Conservation (phyloP, 2,113 vertebrate genomes). For the Nibea coibor region DNA sequence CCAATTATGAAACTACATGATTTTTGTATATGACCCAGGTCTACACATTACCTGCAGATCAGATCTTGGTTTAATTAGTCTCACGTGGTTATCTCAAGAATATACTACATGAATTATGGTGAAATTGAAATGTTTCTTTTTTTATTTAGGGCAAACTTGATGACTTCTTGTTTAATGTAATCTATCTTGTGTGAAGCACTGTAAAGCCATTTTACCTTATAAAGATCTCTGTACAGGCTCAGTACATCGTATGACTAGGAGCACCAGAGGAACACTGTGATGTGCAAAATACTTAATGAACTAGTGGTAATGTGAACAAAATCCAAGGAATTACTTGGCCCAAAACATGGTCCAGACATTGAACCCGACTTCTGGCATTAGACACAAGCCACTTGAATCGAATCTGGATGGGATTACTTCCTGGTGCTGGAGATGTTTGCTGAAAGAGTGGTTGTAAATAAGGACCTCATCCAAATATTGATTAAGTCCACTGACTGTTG, state of each 20-base stretch:
- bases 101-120: neutral
- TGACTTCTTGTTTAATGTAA: too few relatives aligned
- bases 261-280: neutral
- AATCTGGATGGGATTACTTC: slow-evolving; percentile 19
- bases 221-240: too few relatives aligned
- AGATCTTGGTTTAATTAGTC: neutral
- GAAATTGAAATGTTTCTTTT: too few relatives aligned
- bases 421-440: slow-evolving; percentile 16
- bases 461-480: slow-evolving; percentile 42
- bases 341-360: slow-evolving; percentile 3
- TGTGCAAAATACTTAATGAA: slow-evolving; percentile 2
- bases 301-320: slow-evolving; percentile 28
- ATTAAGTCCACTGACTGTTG: slow-evolving; percentile 23
- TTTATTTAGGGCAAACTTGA: too few relatives aligned
- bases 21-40: too few relatives aligned
- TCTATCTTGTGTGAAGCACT: too few relatives aligned
- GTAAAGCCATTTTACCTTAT: too few relatives aligned
- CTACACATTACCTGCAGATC: neutral
- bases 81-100: neutral
- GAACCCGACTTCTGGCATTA: slow-evolving; percentile 15
- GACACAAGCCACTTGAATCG: slow-evolving; percentile 22
- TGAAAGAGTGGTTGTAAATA: slow-evolving; percentile 1
- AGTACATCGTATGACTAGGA: neutral
- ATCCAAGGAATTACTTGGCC: slow-evolving; percentile 19
- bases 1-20: neutral